Conservation (phyloP, 2,113 vertebrate species). For the Lates calcarifer region DNA sequence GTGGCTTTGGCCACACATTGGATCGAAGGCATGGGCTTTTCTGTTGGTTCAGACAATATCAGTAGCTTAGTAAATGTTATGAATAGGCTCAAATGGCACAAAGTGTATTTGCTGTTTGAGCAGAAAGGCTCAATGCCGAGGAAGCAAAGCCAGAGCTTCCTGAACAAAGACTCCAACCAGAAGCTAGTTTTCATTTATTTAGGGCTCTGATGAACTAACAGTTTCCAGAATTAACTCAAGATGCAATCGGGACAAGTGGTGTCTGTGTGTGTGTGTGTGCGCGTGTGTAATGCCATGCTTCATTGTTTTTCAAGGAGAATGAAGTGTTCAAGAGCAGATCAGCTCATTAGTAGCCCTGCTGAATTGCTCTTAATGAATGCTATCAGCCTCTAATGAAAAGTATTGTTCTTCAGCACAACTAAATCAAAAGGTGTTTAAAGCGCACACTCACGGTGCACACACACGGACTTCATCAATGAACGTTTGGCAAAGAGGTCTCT, state of each 20-base stretch:
- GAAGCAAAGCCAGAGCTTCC: not conserved
- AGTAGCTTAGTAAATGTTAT: conserved; percentile 38
- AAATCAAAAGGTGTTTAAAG: conserved; percentile 75
- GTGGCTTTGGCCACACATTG: conserved; percentile 8
- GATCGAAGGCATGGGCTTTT: conserved; percentile 22
- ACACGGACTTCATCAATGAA: conserved; percentile 60
- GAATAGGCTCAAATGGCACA: conserved; percentile 20
- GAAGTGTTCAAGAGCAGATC: conserved; percentile 52
- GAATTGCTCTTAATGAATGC: conserved; percentile 67
- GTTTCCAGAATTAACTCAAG: conserved; percentile 1
- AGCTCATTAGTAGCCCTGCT: conserved; percentile 64
- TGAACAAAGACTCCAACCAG: conserved; percentile 1
- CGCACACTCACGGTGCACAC: not conserved
- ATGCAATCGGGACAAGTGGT: conserved; percentile 1
- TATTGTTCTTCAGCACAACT: conserved; percentile 69
- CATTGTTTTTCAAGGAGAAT: conserved; percentile 58
- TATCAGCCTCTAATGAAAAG: conserved; percentile 74
- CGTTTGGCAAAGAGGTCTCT: conserved; percentile 59
- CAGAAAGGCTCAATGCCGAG: not conserved
- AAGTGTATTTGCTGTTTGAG: conserved; percentile 31
- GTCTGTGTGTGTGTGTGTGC: conserved; percentile 4
- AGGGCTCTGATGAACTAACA: conserved; percentile 26
- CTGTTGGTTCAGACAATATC: conserved; percentile 34
- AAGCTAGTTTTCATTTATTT: not conserved
- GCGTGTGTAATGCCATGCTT: conserved; percentile 1